Evolutionary conservation across 2,888 invertebrate species (phyloP).

Genomic region (Gymnocheta viridis): DNA sequence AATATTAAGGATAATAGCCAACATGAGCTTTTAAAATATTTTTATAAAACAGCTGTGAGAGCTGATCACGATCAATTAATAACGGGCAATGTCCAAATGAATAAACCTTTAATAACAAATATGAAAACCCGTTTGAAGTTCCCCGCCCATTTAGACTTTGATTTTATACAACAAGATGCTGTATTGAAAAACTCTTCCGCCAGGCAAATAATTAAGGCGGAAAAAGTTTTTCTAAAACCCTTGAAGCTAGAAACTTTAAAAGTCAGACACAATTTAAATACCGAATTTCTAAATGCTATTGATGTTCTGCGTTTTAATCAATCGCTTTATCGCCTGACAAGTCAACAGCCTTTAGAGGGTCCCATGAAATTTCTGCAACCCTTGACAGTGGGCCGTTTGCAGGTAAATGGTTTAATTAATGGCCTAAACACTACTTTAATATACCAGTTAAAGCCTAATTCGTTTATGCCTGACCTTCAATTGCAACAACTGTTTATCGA

Average conservation of each 20-base stretch:
- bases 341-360: slow-evolving; percentile 71
- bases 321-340: slow-evolving; percentile 77
- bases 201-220: slow-evolving; percentile 72
- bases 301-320: slow-evolving; percentile 75
- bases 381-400: slow-evolving; percentile 70
- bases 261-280: slow-evolving; percentile 40
- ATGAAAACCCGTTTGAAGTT: slow-evolving; percentile 72
- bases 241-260: slow-evolving; percentile 67
- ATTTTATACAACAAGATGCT: slow-evolving; percentile 75
- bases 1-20: slow-evolving; percentile 43
- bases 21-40: slow-evolving; percentile 73
- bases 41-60: slow-evolving; percentile 76
- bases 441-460: slow-evolving; percentile 67
- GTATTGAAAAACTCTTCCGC: slow-evolving; percentile 69
- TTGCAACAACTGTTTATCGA: slow-evolving; percentile 70
- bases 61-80: slow-evolving; percentile 74
- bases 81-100: slow-evolving; percentile 75
- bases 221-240: slow-evolving; percentile 70
- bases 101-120: slow-evolving; percentile 71
- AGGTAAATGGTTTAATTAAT: slow-evolving; percentile 74
- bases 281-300: slow-evolving; percentile 73
- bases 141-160: slow-evolving; percentile 73
- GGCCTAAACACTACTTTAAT: slow-evolving; percentile 66
- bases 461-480: slow-evolving; percentile 71
- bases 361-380: slow-evolving; percentile 73